These are phyloP conservation scores for Pelobates fuscus DNA, from an alignment of 2,113 vertebrate species.

Conservation along the genomic window DNA sequence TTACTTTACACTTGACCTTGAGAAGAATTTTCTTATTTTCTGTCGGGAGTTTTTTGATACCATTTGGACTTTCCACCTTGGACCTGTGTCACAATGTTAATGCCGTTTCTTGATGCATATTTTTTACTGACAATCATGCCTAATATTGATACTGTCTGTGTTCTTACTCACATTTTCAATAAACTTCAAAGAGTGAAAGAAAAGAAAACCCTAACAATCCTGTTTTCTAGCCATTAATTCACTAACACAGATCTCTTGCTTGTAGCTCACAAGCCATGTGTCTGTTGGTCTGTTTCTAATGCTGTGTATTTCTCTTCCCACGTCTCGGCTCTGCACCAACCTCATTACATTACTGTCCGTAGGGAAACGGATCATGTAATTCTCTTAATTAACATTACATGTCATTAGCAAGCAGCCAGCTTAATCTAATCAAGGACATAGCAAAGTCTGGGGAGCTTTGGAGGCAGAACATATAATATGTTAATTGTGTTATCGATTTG, in stretches of 20 bases:
- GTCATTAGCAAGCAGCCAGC: conserved; percentile 66
- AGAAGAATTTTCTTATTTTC: no score
- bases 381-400: conserved; percentile 71
- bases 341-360: conserved; percentile 48
- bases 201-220: no score
- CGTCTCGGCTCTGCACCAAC: conserved; percentile 46
- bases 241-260: conserved; percentile 31
- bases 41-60: no score
- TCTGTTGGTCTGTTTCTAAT: conserved; percentile 37
- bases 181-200: no score
- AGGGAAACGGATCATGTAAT: conserved; percentile 52
- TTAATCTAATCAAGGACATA: conserved; percentile 69
- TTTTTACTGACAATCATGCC: no score
- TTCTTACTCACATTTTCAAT: no score
- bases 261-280: conserved; percentile 40
- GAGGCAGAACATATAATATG: conserved; percentile 69
- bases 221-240: conserved; percentile 28
- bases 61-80: no score
- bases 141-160: no score
- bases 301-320: conserved; percentile 40
- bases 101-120: no score
- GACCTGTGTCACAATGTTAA: no score
- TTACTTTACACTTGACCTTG: no score
- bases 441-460: conserved; percentile 75
- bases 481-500: conserved; percentile 77